phyloP scores from a whole-genome alignment of 2,797 vertebrate genomes.

The Vireo griseus region DNA sequence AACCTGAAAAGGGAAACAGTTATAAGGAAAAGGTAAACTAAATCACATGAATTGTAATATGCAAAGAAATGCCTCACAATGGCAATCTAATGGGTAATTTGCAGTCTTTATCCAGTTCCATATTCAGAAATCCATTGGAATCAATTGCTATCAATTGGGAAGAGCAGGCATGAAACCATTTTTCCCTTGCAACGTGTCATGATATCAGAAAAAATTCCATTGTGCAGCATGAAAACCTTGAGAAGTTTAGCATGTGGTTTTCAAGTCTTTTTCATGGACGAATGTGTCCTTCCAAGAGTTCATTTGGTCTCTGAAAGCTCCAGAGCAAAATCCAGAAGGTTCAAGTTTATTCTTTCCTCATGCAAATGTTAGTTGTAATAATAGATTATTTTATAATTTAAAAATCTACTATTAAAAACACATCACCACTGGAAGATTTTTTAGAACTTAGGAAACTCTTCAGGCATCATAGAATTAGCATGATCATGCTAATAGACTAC shows the following conservation, averaged over 20 bases:
- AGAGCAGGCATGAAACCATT: not conserved
- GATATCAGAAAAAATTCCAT: not conserved
- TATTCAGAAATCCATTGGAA: not conserved
- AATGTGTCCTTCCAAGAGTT: not conserved
- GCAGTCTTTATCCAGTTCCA: not conserved
- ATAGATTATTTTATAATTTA: not conserved
- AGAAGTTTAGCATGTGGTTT: not conserved
- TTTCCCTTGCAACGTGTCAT: not conserved
- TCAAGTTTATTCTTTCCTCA: not conserved
- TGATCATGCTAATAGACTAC: not conserved
- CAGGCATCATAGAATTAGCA: not conserved
- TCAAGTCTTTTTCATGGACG: not conserved
- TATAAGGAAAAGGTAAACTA: not conserved
- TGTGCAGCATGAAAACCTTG: not conserved
- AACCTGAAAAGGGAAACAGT: not conserved
- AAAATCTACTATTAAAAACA: not conserved
- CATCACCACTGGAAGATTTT: not conserved
- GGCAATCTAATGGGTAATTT: not conserved
- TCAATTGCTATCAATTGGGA: not conserved
- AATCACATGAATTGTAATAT: not conserved
- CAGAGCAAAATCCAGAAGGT: not conserved
- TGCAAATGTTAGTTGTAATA: not conserved
- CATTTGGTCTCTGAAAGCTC: not conserved
- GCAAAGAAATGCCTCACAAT: not conserved
- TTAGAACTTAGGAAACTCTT: not conserved